These are phyloP conservation scores for Mobula hypostoma DNA, from an alignment of 2,113 vertebrate species.

Conservation along the genomic window DNA sequence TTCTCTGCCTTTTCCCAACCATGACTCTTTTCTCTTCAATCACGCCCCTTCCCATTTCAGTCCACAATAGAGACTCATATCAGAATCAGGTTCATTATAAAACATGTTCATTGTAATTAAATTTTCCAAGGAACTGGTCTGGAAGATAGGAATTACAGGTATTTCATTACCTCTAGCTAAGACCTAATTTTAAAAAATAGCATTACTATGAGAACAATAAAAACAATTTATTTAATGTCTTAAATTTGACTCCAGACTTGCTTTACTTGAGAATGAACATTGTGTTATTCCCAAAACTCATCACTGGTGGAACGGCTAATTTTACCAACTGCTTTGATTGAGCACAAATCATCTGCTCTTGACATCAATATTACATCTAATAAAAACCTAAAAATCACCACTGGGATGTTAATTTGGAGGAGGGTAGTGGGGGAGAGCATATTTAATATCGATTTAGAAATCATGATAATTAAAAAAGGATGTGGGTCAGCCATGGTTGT, in stretches of 20 bases:
- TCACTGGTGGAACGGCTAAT: constrained; percentile 1
- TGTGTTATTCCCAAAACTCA: not conserved
- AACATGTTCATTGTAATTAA: not conserved
- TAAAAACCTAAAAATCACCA: constrained; percentile 1
- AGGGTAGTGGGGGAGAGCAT: not conserved
- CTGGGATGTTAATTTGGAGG: not conserved
- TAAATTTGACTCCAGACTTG: not conserved
- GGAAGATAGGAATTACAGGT: too few species aligned
- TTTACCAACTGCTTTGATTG: not conserved
- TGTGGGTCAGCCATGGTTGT: not conserved
- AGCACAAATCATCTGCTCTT: not conserved
- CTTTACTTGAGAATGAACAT: not conserved
- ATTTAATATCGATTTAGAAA: not conserved
- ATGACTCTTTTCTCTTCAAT: too few species aligned
- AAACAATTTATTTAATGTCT: not conserved
- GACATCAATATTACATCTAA: not conserved
- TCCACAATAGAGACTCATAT: too few species aligned
- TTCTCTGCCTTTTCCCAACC: too few species aligned
- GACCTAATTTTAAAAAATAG: not conserved
- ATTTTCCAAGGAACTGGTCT: not conserved
- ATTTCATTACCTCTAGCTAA: constrained; percentile 2
- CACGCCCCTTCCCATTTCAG: too few species aligned
- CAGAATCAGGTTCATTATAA: not conserved
- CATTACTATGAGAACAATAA: not conserved
- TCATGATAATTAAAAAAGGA: not conserved